Base-by-base conservation (phyloP, 2,113 vertebrate species). In the Cephalopterus ornatus region DNA sequence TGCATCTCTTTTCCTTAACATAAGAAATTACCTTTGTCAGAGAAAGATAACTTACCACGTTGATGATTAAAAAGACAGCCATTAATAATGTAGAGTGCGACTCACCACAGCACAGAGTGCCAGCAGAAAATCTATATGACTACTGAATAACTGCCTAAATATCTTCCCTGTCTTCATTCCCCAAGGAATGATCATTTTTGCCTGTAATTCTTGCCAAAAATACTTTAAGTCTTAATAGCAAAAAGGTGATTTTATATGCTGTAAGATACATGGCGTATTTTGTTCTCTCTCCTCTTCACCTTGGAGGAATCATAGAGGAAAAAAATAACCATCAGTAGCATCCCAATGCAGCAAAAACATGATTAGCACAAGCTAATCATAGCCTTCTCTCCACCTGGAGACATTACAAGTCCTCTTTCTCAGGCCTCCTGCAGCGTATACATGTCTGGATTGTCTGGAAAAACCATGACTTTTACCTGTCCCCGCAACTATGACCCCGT, bases 91-190 rank as follows among this genome's bases (percentile, higher is more conserved):
- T 50, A 91, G 86, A 89, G 68, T 39, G 58, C 33, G 14, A 95
- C 47, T 77, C 61, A 86, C 79, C 27, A 35, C 24, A 39, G 52
- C 23, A 49, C 46, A 68, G 83, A 35, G 21, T 63, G 68, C 89
- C 89, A 91, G 80, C 44, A 95, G 86, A 89, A 95, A 95, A 93
- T 92, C 94, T 77, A 91, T 92, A 75, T 24, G 50, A 22, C 52
- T 91, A 92, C 89, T 72, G 93, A 93, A 89, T 78, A 95, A 81
- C 65, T 95, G 91, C 86, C 86, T 91, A 81, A 93, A 89, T 67
- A 86, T 84, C 86, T 80, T 74, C 68, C 80, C 39, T 52, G 27
- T 44, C 96, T 77, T 68, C 68, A 68, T 67, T 87, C 73, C 94
- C 70, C 26, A 14, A 50, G 65, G 93, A 93, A 84, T 30, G 65